Evolutionary conservation across 2,888 invertebrate genomes (phyloP).

Genomic region (Diogma glabrata): DNA sequence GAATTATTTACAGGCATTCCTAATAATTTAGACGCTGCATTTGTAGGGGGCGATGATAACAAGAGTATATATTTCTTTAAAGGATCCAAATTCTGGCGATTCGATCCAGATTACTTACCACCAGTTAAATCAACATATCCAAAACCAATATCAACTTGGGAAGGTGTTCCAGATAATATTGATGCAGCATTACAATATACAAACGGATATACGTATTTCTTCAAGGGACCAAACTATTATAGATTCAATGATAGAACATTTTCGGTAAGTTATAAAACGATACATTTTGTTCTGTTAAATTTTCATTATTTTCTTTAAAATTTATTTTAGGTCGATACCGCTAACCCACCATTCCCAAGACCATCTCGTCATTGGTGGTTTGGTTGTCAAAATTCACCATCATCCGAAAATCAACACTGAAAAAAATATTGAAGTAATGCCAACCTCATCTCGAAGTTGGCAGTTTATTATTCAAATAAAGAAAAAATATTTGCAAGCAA

Average conservation of each 20-base stretch:
- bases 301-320: slow-evolving; percentile 7
- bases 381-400: slow-evolving; percentile 70
- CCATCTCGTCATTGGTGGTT: slow-evolving; percentile 91
- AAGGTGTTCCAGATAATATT: slow-evolving; percentile 74
- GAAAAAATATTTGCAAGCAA: no score
- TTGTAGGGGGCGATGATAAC: slow-evolving; percentile 95
- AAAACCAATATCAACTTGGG: slow-evolving; percentile 83
- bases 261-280: slow-evolving; percentile 50
- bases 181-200: slow-evolving; percentile 88
- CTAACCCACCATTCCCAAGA: slow-evolving; percentile 79
- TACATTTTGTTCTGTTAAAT: no score
- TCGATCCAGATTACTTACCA: slow-evolving; percentile 75
- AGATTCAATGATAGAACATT: slow-evolving; percentile 90
- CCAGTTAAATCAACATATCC: slow-evolving; percentile 82
- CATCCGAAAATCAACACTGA: no score
- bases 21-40: slow-evolving; percentile 77
- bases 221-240: slow-evolving; percentile 84
- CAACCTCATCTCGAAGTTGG: no score
- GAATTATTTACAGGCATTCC: slow-evolving; percentile 93
- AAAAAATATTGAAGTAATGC: no score
- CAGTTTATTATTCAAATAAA: no score
- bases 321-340: slow-evolving; percentile 62
- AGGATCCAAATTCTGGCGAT: slow-evolving; percentile 90
- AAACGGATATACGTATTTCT: slow-evolving; percentile 96
- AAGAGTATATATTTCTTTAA: slow-evolving; percentile 97